phyloP scores from a whole-genome alignment of 2,113 vertebrate genomes.

The Gnathonemus echidnorhynchus region DNA sequence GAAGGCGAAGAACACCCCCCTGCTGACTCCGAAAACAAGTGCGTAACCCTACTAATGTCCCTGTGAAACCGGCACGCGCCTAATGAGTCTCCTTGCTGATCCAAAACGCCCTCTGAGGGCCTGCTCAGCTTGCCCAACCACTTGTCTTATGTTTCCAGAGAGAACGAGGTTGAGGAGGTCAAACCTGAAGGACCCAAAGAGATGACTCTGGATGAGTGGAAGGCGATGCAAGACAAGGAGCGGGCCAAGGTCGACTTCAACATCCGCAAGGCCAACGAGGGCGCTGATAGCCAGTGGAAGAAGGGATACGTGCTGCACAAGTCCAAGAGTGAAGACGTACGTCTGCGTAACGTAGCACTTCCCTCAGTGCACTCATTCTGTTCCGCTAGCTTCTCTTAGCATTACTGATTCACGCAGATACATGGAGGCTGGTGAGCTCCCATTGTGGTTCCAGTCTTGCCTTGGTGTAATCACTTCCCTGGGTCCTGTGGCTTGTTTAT shows the following conservation, averaged over 20 bases:
- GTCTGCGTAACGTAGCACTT: slow-evolving; percentile 4
- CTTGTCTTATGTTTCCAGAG: slow-evolving; percentile 54
- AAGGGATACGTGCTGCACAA: slow-evolving; percentile 97
- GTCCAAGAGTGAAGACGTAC: slow-evolving; percentile 91
- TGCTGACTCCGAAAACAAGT: slow-evolving; percentile 97
- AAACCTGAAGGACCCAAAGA: slow-evolving; percentile 97
- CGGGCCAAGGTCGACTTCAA: slow-evolving; percentile 95
- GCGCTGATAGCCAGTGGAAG: slow-evolving; percentile 90
- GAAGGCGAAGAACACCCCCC: slow-evolving; percentile 94
- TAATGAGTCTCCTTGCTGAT: neutral
- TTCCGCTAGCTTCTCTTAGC: neutral
- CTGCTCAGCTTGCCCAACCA: neutral
- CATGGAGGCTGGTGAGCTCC: neutral
- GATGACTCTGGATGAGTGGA: slow-evolving; percentile 99
- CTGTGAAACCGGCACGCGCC: neutral
- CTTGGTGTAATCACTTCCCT: neutral
- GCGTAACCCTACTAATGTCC: slow-evolving; percentile 36
- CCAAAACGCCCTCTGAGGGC: neutral
- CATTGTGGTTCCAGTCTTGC: neutral
- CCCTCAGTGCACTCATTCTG: neutral
- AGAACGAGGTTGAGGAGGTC: slow-evolving; percentile 92
- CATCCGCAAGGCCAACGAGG: slow-evolving; percentile 96
- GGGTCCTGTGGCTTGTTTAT: neutral
- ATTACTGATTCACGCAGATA: neutral
- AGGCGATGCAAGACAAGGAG: slow-evolving; percentile 96